phyloP scores from a whole-genome alignment of 2,113 vertebrate genomes.

The Cnemophilus loriae region DNA sequence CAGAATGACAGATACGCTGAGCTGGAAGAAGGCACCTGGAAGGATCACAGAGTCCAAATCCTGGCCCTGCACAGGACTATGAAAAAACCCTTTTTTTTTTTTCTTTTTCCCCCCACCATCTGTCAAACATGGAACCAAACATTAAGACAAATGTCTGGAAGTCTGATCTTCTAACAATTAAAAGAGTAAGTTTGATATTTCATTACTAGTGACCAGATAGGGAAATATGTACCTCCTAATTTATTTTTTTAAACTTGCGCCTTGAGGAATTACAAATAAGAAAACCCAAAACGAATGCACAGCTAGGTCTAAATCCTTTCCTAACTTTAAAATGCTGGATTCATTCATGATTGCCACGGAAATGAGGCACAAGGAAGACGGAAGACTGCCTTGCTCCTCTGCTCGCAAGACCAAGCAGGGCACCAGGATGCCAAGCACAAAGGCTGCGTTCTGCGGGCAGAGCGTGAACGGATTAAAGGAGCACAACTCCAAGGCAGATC shows the following conservation, averaged over 20 bases:
- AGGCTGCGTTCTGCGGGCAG: fast-evolving
- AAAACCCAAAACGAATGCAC: not conserved
- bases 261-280: not conserved
- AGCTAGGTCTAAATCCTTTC: not conserved
- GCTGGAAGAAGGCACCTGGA: not conserved
- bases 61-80: not conserved
- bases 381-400: not conserved
- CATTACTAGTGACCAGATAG: not conserved
- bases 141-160: not conserved
- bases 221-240: not conserved
- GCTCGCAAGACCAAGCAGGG: not conserved
- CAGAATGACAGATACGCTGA: not conserved
- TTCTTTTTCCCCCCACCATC: fast-evolving
- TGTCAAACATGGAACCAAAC: not conserved
- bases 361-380: not conserved
- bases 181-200: not conserved
- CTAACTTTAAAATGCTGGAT: not conserved
- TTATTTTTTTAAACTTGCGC: not conserved
- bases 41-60: not conserved
- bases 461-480: fast-evolving
- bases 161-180: not conserved
- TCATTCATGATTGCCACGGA: not conserved
- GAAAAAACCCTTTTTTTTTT: not conserved
- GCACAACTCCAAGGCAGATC: not conserved
- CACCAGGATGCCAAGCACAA: fast-evolving